A percentile compares a stretch with the other conserved stretches of the same genome.
phyloP scores from a whole-genome alignment of 2,113 vertebrate genomes.

The Prolemur simus region DNA sequence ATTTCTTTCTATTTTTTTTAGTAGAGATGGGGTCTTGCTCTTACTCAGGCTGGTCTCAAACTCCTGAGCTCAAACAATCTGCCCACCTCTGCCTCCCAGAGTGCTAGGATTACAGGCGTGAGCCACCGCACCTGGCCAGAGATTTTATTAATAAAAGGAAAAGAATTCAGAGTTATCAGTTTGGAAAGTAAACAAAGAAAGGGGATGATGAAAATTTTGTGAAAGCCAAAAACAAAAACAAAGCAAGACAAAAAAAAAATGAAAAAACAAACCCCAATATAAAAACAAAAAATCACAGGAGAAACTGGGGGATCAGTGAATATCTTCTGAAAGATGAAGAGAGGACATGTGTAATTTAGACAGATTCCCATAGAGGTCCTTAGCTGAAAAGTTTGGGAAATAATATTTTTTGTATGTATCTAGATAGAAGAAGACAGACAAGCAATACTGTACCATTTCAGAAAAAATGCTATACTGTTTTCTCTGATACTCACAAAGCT shows the following conservation, averaged over 20 bases:
- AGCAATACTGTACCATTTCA: not conserved
- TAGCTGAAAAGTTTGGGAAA: not conserved
- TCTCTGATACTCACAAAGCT: not conserved
- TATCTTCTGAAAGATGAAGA: not conserved
- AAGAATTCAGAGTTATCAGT: not conserved
- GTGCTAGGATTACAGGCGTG: no score
- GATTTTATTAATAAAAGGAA: not conserved
- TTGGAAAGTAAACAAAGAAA: not conserved
- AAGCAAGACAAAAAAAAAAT: not conserved
- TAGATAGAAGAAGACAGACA: not conserved
- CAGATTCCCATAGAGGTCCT: not conserved
- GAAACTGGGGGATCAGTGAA: not conserved
- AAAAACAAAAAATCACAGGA: not conserved
- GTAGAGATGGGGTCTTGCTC: no score
- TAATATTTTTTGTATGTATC: not conserved
- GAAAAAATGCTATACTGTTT: not conserved
- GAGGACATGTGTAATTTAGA: not conserved
- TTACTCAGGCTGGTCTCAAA: no score
- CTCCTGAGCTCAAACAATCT: no score
- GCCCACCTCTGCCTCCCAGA: no score
- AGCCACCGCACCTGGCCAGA: no score
- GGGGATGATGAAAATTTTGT: not conserved
- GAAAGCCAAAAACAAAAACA: not conserved
- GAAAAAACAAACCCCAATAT: not conserved
- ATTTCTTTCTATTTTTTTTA: no score